Percentiles rank a stretch among this genome's conserved stretches.
Conservation (phyloP, 2,113 vertebrate genomes). For the Perognathus longimembris region DNA sequence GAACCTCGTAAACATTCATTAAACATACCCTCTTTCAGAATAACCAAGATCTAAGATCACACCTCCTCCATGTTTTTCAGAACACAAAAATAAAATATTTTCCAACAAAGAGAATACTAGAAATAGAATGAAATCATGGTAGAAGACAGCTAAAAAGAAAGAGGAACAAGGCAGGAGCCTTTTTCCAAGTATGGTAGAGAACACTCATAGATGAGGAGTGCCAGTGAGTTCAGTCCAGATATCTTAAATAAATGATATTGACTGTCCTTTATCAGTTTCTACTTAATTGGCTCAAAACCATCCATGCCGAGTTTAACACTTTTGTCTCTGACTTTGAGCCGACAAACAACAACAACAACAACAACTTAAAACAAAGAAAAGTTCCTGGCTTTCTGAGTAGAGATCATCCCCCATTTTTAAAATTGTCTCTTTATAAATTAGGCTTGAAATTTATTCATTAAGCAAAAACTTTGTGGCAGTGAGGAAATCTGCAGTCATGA, state of each 20-base stretch:
- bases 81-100: constrained; percentile 42
- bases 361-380: background rate
- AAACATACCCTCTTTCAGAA: background rate
- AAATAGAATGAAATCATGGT: background rate
- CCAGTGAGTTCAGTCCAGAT: constrained; percentile 4
- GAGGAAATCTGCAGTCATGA: background rate
- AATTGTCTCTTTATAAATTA: background rate
- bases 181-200: background rate
- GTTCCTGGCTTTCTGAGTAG: background rate
- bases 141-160: background rate
- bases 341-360: background rate
- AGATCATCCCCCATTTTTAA: too few relatives aligned
- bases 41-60: background rate
- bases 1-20: background rate
- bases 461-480: background rate
- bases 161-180: background rate
- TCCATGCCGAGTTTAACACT: background rate
- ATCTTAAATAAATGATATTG: constrained; percentile 22
- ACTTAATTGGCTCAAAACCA: background rate
- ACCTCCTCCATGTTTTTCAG: background rate
- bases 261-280: background rate
- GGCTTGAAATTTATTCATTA: constrained; percentile 9
- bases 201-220: background rate
- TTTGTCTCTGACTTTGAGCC: background rate
- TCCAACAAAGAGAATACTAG: background rate